Base-by-base conservation (phyloP, 2,888 invertebrate species). In the Gymnosoma rotundatum region DNA sequence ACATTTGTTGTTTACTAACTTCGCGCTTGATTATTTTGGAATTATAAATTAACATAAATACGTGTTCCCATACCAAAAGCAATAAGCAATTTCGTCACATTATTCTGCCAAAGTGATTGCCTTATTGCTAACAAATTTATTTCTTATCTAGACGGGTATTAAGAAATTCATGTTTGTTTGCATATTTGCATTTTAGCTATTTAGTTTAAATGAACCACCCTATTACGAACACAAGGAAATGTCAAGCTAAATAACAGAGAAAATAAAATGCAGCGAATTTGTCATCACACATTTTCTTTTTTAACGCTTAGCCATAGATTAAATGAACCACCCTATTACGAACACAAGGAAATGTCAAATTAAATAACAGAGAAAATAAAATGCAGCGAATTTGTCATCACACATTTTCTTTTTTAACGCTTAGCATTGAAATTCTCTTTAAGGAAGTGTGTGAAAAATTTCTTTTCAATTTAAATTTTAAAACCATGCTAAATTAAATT, bases 311-410 rank as follows among this genome's bases (percentile, higher is more conserved):
- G 75, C 63, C n/a, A n/a, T n/a, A n/a, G n/a, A n/a, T n/a, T n/a
- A n/a, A n/a, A n/a, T n/a, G n/a, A n/a, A n/a, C n/a, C n/a, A n/a
- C n/a, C n/a, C n/a, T n/a, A n/a, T n/a, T n/a, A n/a, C n/a, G n/a
- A n/a, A n/a, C n/a, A n/a, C n/a, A n/a, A n/a, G n/a, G n/a, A n/a
- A n/a, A n/a, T n/a, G n/a, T n/a, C n/a, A n/a, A n/a, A n/a, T n/a
- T n/a, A n/a, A n/a, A n/a, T n/a, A n/a, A n/a, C n/a, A 73, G 52
- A 54, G 69, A 36, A 50, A 42, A 69, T 25, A 38, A 78, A 73
- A 73, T 56, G 25, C 61, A 63, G 69, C 74, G 74, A 74, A 83
- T 79, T 83, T 78, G 78, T 83, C 78, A 83, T 78, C 74, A 78
- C 83, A 73, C 67, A 66, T 78, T 83, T 78, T 70, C 48, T 18